Conservation (phyloP, 2,797 vertebrate genomes). For the Glossophaga mutica region DNA sequence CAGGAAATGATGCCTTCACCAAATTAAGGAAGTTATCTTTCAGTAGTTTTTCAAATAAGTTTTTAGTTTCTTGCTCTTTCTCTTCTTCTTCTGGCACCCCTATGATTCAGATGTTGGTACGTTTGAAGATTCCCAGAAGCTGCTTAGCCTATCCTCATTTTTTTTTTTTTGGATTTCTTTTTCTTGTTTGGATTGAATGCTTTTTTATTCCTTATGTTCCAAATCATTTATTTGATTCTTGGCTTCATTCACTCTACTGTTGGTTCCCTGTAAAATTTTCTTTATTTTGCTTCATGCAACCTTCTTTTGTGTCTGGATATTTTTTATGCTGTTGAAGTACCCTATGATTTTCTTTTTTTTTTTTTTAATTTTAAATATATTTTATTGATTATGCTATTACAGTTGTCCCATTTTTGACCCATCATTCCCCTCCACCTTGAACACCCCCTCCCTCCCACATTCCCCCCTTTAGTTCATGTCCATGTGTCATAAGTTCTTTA, state of each 20-base stretch:
- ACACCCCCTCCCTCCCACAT: too few relatives aligned
- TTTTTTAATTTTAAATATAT: too few relatives aligned
- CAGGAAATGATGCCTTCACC: neutral
- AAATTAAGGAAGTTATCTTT: neutral
- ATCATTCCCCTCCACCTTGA: too few relatives aligned
- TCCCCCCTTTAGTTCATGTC: too few relatives aligned
- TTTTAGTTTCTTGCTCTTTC: neutral
- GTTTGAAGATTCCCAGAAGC: neutral
- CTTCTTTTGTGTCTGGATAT: neutral
- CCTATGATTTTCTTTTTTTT: neutral
- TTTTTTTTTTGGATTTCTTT: neutral
- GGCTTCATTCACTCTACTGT: neutral
- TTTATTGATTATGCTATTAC: too few relatives aligned
- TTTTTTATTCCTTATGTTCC: neutral
- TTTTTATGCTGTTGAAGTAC: neutral
- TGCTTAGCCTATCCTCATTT: neutral
- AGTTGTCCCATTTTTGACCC: too few relatives aligned
- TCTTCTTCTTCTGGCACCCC: neutral
- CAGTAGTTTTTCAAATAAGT: neutral
- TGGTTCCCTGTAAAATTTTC: neutral
- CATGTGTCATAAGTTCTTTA: too few relatives aligned
- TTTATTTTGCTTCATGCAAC: neutral
- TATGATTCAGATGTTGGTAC: neutral
- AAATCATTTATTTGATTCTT: neutral
- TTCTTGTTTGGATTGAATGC: neutral